Conservation (phyloP, 2,797 vertebrate species). For the Pipistrellus pygmaeus region DNA sequence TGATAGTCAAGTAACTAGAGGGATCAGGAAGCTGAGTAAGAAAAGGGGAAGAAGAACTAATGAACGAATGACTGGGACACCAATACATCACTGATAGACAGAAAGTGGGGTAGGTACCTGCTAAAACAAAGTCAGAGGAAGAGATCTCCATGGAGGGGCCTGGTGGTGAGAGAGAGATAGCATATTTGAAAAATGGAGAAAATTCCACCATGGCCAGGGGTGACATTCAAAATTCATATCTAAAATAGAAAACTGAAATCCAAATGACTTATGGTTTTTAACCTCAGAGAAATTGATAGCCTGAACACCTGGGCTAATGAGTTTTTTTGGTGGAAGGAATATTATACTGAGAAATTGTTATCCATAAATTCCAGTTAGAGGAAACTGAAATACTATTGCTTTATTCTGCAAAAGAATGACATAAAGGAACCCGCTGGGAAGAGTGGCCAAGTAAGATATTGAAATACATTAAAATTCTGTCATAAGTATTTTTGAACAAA, state of each 20-base stretch:
- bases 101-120: background rate
- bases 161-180: background rate
- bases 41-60: background rate
- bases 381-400: background rate
- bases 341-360: background rate
- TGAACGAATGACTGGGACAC: background rate
- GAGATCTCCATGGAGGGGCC: background rate
- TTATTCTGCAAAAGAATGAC: constrained; percentile 18
- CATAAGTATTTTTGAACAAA: constrained; percentile 17
- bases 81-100: background rate
- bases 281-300: constrained; percentile 10
- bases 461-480: constrained; percentile 15
- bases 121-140: background rate
- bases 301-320: constrained; percentile 17
- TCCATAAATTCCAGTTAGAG: background rate
- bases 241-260: constrained; percentile 1
- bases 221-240: background rate
- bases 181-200: constrained; percentile 21
- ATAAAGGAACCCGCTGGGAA: background rate
- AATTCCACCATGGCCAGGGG: background rate
- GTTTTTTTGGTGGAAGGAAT: constrained; percentile 4
- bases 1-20: background rate
- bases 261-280: background rate
- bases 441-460: background rate
- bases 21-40: background rate